A percentile compares a stretch with the other conserved stretches of the same genome.
Conservation (phyloP, 2,888 invertebrate species). For the Formica aserva region DNA sequence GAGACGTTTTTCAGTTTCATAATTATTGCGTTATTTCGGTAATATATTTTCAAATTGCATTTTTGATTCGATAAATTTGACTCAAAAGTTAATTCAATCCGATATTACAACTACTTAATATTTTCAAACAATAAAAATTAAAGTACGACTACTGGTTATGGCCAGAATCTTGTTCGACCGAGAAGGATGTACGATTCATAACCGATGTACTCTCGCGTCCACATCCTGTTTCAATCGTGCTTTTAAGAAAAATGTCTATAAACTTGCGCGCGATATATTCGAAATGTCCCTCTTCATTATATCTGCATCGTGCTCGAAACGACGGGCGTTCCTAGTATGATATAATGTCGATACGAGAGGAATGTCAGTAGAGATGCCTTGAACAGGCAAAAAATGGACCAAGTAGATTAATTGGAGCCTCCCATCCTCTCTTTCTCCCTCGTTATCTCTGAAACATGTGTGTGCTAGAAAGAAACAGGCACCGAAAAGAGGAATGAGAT, state of each 20-base stretch:
- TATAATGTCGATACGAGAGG: slow-evolving; percentile 40
- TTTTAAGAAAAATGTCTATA: slow-evolving; percentile 34
- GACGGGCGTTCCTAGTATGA: background rate
- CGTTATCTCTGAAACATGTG: slow-evolving; percentile 22
- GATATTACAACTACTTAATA: slow-evolving; percentile 63
- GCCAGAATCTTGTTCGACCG: slow-evolving; percentile 64
- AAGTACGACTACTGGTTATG: slow-evolving; percentile 79
- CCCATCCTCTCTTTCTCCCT: slow-evolving; percentile 49
- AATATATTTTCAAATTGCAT: background rate
- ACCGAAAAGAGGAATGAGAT: slow-evolving; percentile 32
- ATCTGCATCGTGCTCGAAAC: slow-evolving; percentile 28
- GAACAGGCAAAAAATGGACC: slow-evolving; percentile 65
- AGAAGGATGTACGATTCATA: slow-evolving; percentile 84
- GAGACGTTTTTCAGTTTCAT: background rate
- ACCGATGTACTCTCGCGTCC: slow-evolving; percentile 71
- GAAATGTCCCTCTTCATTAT: slow-evolving; percentile 32
- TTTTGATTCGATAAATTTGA: slow-evolving; percentile 1
- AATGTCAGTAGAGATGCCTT: slow-evolving; percentile 57
- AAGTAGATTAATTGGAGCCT: slow-evolving; percentile 80
- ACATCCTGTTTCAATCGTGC: slow-evolving; percentile 73
- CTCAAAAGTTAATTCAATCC: background rate
- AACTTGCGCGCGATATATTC: slow-evolving; percentile 5
- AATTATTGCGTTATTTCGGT: background rate
- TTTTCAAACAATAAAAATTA: slow-evolving; percentile 85
- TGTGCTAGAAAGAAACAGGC: slow-evolving; percentile 23